Conservation (phyloP, 1,140 invertebrate species). For the Diachasma alloeum region DNA sequence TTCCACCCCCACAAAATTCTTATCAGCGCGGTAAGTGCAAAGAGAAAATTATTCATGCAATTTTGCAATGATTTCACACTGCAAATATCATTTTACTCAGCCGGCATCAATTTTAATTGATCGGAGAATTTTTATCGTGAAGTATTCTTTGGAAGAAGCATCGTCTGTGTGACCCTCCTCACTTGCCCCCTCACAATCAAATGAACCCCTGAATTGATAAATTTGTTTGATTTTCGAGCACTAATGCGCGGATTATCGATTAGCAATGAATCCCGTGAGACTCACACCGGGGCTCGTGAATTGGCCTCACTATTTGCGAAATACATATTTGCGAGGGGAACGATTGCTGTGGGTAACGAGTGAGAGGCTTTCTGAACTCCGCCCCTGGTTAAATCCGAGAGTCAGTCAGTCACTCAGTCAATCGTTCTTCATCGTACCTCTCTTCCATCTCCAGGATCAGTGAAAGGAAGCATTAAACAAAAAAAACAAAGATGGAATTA, state of each 20-base stretch:
- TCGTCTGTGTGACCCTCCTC: too few species aligned
- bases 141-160: too few species aligned
- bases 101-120: too few species aligned
- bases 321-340: constrained; percentile 49
- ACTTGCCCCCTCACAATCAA: neutral
- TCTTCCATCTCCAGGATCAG: constrained; percentile 11
- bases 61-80: neutral
- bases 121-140: too few species aligned
- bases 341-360: constrained; percentile 27
- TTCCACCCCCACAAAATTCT: constrained; percentile 48
- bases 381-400: constrained; percentile 33
- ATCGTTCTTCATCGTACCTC: constrained; percentile 41
- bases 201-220: neutral
- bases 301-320: constrained; percentile 42
- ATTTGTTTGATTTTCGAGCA: neutral
- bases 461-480: constrained; percentile 20
- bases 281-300: constrained; percentile 26
- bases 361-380: constrained; percentile 39
- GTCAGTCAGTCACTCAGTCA: constrained; percentile 53
- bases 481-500: neutral
- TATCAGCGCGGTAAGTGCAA: constrained; percentile 47
- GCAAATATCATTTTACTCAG: too few species aligned
- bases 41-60: too few species aligned
- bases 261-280: constrained; percentile 24
- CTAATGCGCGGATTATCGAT: constrained; percentile 31